Evolutionary conservation across 2,888 invertebrate species (phyloP), one percentile per base, ranked within the genome.

Genomic region (Campaea margaritaria): DNA sequence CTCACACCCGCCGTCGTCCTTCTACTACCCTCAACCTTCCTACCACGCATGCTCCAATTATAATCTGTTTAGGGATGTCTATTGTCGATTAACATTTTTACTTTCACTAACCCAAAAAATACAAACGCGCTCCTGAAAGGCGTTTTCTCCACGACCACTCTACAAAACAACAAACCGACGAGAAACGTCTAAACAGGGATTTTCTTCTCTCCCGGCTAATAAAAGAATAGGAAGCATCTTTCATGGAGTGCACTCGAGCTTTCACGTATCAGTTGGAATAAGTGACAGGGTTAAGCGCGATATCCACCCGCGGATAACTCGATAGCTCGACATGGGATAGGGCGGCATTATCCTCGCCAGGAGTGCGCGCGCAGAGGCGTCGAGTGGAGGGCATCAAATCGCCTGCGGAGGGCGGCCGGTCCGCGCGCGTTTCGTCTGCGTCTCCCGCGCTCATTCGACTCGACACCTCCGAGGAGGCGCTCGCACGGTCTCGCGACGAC

Each of bases 41-140:
- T 79, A 90, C 88, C 88, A 91, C 91, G 91, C 91, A 92, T 92
- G 91, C 91, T 91, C 92, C 92, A 91, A 90, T 91, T 90, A 89
- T 91, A 91, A 92, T 91, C 91, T 87, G 86, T 85, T 86, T 91
- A 91, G 91, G 85, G 91, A 91, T 91, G 91, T 86, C 82, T 81
- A 78, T 76, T 86, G 90, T 91, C 91, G 91, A 91, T 91, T 86
- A 83, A 81, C 65, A 78, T 67, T 74, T 70, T 74, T 73, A 61
- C 58, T 62, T 58, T 62, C 53, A 56, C 67, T 36, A 46, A 58
- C 67, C 59, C 56, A 39, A 49, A 45, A 49, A 50, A 31, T 14
- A 12, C 31, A 48, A 43, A 46, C 27, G 15, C 14, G 21, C 52
- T 45, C 57, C 41, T 31, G 12, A 41, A 38, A 46, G n/a, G 38